Base-by-base conservation (phyloP, 2,888 invertebrate genomes). In the Oxycera nigricornis region DNA sequence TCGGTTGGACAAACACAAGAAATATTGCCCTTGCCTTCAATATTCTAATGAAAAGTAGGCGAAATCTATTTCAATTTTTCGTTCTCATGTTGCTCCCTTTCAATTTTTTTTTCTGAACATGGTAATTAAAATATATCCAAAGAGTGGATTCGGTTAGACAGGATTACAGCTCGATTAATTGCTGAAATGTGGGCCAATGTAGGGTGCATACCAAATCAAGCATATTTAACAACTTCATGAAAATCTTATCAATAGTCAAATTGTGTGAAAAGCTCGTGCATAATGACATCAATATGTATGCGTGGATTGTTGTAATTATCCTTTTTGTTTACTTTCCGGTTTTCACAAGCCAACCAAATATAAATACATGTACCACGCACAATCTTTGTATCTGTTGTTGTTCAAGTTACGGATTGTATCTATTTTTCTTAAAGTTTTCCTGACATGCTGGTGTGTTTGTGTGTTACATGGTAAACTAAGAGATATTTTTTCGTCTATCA, bases 271-370 rank as follows among this genome's bases (percentile, higher is more conserved):
- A 31, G 1, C 39, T 14, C 20, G 39, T 35, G 62, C 14, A 62
- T 35, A 35, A 62, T 17, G 20, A 17, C 9, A 35, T 20, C 2
- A 35, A 35, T n/a, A n/a, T n/a, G n/a, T n/a, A 22, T 35, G 62
- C 62, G 62, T 62, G 62, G 22, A 35, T 24, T 24, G 39, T 41
- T 17, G 1, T 24, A 65, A 62, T 65, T 24, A 65, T 24, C 65
- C 9, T 55, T 24, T 24, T 9, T 4, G 11, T 55, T 11, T 55
- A 9, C 50, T 20, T 24, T 6, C 11, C 24, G 24, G 14, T 55
- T 55, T 24, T 9, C 55, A 55, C 24, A 20, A 6, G 6, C 55
- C 0, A 9, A 4, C 6, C 11, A 11, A n/a, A 22, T 6, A 20
- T 22, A 2, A 20, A 4, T 9, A 46, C 17, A 24, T 55, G 11